A percentile compares a stretch with the other conserved stretches of the same genome.
Conservation (phyloP, 2,888 invertebrate species). For the Drosophila recens region DNA sequence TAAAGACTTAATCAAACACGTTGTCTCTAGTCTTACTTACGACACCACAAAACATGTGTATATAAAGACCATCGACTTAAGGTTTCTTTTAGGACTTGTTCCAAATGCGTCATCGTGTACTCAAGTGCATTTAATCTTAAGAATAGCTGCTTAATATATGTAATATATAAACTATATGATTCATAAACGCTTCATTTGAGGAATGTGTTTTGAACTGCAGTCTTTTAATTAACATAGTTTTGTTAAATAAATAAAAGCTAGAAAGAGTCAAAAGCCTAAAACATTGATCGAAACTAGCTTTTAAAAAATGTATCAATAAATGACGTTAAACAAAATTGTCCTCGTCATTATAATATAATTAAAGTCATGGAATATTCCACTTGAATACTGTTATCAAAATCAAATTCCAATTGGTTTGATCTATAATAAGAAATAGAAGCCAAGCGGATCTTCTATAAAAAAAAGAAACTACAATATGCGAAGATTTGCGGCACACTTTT, state of each 20-base stretch:
- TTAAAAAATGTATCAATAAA: not conserved
- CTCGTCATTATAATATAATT: slow-evolving; percentile 22
- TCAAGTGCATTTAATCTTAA: slow-evolving; percentile 7
- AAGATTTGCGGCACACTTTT: slow-evolving; percentile 31
- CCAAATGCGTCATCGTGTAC: slow-evolving; percentile 15
- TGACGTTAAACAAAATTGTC: not conserved
- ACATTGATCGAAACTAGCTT: too few relatives aligned
- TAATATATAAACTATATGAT: slow-evolving; percentile 23
- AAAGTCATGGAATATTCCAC: slow-evolving; percentile 58
- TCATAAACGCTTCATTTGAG: slow-evolving; percentile 20
- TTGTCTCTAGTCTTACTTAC: slow-evolving; percentile 14
- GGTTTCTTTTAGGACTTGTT: not conserved
- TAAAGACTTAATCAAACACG: slow-evolving; percentile 61
- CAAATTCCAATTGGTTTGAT: not conserved
- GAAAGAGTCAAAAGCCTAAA: too few relatives aligned
- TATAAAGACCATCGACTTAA: slow-evolving; percentile 12
- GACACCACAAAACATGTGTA: slow-evolving; percentile 11
- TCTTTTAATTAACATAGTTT: slow-evolving; percentile 37
- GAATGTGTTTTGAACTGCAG: not conserved
- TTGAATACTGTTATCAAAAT: slow-evolving; percentile 16
- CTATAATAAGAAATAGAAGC: slow-evolving; percentile 6
- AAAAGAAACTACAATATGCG: slow-evolving; percentile 66
- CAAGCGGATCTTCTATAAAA: slow-evolving; percentile 38
- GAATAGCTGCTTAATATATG: slow-evolving; percentile 36
- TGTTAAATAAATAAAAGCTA: not conserved